phyloP scores from a whole-genome alignment of 2,113 vertebrate species.

The Nothocercus julius region DNA sequence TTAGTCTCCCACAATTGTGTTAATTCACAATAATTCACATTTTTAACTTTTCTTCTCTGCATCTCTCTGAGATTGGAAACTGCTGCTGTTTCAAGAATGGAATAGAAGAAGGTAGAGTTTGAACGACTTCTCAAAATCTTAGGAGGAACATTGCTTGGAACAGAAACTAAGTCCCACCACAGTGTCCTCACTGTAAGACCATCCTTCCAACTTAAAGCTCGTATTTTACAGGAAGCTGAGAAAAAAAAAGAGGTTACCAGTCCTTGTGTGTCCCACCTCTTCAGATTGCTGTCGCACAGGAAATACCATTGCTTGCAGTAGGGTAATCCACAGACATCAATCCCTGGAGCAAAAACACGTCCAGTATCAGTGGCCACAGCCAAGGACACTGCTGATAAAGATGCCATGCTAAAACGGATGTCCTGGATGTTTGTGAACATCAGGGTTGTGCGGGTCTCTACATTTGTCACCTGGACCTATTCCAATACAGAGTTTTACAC shows the following conservation, averaged over 20 bases:
- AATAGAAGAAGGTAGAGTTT: neutral
- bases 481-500: neutral
- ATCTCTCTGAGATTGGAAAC: neutral
- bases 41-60: neutral
- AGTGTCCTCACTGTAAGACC: neutral
- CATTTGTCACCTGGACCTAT: neutral
- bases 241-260: neutral
- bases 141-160: neutral
- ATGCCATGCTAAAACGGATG: neutral
- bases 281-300: neutral
- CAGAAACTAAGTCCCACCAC: neutral
- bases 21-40: neutral
- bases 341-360: neutral
- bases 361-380: neutral
- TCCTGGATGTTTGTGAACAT: neutral
- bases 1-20: neutral
- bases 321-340: neutral
- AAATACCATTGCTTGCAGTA: neutral
- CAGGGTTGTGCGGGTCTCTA: neutral
- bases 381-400: constrained; percentile 11
- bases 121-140: neutral
- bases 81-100: neutral
- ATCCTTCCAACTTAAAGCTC: neutral
- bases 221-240: neutral
- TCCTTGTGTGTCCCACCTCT: accelerated